These are phyloP conservation scores for Microcebus jonahi DNA, from an alignment of 2,113 vertebrate species.

Conservation along the genomic window DNA sequence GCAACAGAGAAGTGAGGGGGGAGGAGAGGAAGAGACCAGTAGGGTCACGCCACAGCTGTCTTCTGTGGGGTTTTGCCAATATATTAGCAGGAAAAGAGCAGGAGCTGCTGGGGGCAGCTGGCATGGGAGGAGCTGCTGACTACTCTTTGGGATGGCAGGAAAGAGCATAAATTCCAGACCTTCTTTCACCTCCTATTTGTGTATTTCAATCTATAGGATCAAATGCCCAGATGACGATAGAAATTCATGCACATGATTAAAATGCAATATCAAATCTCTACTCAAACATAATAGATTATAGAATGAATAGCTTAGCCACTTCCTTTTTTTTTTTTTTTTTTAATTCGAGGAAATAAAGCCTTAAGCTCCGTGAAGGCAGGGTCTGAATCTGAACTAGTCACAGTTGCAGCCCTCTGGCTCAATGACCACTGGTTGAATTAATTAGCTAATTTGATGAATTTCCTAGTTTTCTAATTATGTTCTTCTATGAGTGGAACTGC, in stretches of 20 bases:
- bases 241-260: not conserved
- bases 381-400: not conserved
- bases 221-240: not conserved
- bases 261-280: not conserved
- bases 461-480: not conserved
- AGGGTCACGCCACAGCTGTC: not conserved
- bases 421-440: not conserved
- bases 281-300: not conserved
- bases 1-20: not conserved
- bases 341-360: not conserved
- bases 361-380: not conserved
- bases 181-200: not conserved
- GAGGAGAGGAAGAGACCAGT: not conserved
- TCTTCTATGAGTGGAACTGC: not conserved
- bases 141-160: not conserved
- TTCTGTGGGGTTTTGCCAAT: not conserved
- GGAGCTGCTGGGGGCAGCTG: not conserved
- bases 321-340: not conserved
- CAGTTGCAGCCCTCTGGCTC: not conserved
- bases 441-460: not conserved
- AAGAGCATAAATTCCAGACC: not conserved
- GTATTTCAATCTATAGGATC: not conserved
- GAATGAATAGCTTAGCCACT: not conserved
- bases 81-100: not conserved
- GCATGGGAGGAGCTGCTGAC: not conserved